Evolutionary conservation across 2,888 invertebrate genomes (phyloP).

Genomic region (Piscicola geometra): DNA sequence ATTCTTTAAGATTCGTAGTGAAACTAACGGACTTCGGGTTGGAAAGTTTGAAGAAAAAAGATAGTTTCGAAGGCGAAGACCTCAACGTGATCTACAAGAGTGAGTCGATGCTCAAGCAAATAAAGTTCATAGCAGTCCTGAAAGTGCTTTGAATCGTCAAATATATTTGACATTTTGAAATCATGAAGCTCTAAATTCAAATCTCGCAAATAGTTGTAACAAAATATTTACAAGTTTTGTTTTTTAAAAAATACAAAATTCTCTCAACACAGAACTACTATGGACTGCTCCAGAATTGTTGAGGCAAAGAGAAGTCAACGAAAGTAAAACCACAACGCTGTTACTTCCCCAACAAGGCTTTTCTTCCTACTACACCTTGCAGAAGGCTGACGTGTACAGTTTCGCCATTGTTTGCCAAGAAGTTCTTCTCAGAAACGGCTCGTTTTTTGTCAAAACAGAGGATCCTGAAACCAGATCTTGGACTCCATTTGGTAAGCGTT

Average conservation of each 20-base stretch:
- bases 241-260: no score
- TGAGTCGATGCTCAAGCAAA: no score
- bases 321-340: neutral
- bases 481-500: constrained; percentile 47
- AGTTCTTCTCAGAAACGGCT: constrained; percentile 64
- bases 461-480: constrained; percentile 45
- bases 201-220: no score
- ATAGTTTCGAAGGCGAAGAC: constrained; percentile 48
- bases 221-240: no score
- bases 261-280: constrained; percentile 58
- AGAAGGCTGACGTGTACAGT: constrained; percentile 67
- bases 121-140: no score
- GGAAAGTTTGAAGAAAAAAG: constrained; percentile 65
- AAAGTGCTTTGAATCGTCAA: no score
- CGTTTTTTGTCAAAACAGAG: constrained; percentile 49
- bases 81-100: constrained; percentile 23
- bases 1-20: constrained; percentile 79
- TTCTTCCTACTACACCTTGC: constrained; percentile 48
- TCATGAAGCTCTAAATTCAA: no score
- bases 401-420: constrained; percentile 86
- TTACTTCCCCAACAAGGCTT: constrained; percentile 57
- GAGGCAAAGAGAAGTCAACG: neutral
- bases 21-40: constrained; percentile 96
- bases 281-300: constrained; percentile 83
- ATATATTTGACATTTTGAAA: no score